phyloP scores from a whole-genome alignment of 2,888 invertebrate genomes.

The Agelastica alni region DNA sequence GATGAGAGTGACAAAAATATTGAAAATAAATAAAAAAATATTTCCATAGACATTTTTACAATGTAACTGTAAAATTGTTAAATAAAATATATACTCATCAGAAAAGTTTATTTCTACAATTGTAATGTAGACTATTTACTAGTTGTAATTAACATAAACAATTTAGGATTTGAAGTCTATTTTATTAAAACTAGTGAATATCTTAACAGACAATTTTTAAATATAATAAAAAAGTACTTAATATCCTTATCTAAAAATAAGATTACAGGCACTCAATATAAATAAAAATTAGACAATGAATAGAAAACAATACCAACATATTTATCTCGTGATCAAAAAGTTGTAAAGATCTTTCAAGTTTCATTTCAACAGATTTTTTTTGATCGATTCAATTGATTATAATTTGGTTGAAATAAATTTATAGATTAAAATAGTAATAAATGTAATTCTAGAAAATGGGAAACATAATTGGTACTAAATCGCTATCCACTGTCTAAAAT shows the following conservation, averaged over 20 bases:
- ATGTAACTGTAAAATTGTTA: not conserved
- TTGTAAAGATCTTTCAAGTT: too few relatives aligned
- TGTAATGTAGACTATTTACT: too few relatives aligned
- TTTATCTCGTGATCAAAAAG: too few relatives aligned
- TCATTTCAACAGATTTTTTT: too few relatives aligned
- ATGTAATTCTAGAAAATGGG: too few relatives aligned
- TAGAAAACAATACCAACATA: too few relatives aligned
- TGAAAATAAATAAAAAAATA: not conserved
- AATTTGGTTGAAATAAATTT: too few relatives aligned
- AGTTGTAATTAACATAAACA: not conserved
- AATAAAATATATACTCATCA: too few relatives aligned
- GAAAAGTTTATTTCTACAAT: too few relatives aligned
- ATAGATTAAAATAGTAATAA: too few relatives aligned
- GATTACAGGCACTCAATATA: constrained; percentile 14
- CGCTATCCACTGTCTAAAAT: not conserved
- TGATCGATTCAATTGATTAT: too few relatives aligned
- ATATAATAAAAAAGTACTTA: constrained; percentile 15
- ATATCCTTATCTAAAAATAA: constrained; percentile 6
- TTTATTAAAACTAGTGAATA: constrained; percentile 15
- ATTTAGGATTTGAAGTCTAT: not conserved
- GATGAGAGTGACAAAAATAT: constrained; percentile 5
- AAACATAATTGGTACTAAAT: not conserved
- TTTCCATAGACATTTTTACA: not conserved
- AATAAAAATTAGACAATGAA: constrained; percentile 4
- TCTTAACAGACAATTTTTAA: constrained; percentile 6